Percentiles rank a stretch among this genome's conserved stretches.
Conservation (phyloP, 1,140 invertebrate genomes). For the Chymomyza costata region DNA sequence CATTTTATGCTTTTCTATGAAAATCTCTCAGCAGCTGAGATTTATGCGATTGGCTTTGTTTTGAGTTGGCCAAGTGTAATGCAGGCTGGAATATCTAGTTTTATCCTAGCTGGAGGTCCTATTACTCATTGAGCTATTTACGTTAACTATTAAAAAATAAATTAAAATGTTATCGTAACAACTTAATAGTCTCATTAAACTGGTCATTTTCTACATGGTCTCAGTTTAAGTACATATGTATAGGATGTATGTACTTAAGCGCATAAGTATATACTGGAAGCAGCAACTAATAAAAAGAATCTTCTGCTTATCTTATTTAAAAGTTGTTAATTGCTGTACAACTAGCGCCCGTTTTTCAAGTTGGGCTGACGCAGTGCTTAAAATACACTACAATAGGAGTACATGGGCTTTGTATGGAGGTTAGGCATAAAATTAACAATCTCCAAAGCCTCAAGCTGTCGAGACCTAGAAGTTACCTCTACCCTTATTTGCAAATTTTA, state of each 20-base stretch:
- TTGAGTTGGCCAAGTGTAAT: slow-evolving; percentile 25
- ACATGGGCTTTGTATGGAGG: slow-evolving; percentile 37
- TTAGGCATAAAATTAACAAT: background rate
- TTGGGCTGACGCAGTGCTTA: slow-evolving; percentile 24
- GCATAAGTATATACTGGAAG: too few relatives aligned
- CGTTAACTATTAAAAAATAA: slow-evolving; percentile 39
- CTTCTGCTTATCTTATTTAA: slow-evolving; percentile 51
- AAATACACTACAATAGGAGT: slow-evolving; percentile 50
- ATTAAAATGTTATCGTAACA: slow-evolving; percentile 69
- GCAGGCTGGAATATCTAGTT: background rate
- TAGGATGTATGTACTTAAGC: too few relatives aligned
- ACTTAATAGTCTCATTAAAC: slow-evolving; percentile 65
- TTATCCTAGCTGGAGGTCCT: slow-evolving; percentile 56
- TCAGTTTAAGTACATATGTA: slow-evolving; percentile 11
- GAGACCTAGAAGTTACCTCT: too few relatives aligned
- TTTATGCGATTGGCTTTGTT: slow-evolving; percentile 26
- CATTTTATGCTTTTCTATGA: slow-evolving; percentile 51
- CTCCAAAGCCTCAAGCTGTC: too few relatives aligned
- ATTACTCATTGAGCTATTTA: background rate
- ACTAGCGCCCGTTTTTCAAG: slow-evolving; percentile 33
- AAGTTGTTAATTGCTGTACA: slow-evolving; percentile 73
- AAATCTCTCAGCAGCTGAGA: slow-evolving; percentile 15
- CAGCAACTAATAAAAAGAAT: slow-evolving; percentile 27
- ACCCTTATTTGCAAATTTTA: too few relatives aligned
- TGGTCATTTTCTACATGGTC: slow-evolving; percentile 8